phyloP scores from a whole-genome alignment of 1,140 invertebrate species.

The Brachionus paranguensis region DNA sequence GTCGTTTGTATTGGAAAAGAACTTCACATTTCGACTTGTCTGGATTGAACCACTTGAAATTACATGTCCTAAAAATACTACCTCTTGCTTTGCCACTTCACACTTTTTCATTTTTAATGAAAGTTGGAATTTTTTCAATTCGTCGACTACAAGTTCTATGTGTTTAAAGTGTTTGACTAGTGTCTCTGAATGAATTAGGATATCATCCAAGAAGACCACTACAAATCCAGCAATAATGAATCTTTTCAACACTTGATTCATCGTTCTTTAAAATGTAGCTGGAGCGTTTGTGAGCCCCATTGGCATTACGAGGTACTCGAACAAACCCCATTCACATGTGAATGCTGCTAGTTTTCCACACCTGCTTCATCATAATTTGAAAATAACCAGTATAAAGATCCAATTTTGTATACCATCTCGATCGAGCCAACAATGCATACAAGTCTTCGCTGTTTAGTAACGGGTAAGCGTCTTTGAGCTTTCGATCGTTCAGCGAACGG shows the following conservation, averaged over 20 bases:
- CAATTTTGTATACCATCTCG: neutral
- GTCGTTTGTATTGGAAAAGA: neutral
- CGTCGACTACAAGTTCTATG: neutral
- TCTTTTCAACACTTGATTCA: slow-evolving; percentile 43
- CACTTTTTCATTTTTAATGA: neutral
- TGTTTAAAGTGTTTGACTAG: neutral
- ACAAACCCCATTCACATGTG: slow-evolving; percentile 33
- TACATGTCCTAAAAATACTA: neutral
- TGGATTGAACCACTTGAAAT: neutral
- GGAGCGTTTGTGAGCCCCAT: slow-evolving; percentile 53
- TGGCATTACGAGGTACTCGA: slow-evolving; percentile 48
- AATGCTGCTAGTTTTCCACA: neutral
- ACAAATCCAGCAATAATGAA: neutral
- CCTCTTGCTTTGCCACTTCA: neutral
- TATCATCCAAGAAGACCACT: neutral
- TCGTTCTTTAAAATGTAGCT: slow-evolving; percentile 49
- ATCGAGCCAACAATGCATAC: slow-evolving; percentile 21
- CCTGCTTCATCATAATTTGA: neutral
- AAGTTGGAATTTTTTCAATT: neutral
- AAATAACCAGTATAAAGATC: neutral
- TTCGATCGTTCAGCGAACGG: slow-evolving; percentile 41
- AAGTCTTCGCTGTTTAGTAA: slow-evolving; percentile 42
- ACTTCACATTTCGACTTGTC: neutral
- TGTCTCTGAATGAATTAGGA: neutral
- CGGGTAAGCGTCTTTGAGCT: slow-evolving; percentile 18